phyloP scores from a whole-genome alignment of 2,888 invertebrate genomes.

The Bedellia somnulentella region DNA sequence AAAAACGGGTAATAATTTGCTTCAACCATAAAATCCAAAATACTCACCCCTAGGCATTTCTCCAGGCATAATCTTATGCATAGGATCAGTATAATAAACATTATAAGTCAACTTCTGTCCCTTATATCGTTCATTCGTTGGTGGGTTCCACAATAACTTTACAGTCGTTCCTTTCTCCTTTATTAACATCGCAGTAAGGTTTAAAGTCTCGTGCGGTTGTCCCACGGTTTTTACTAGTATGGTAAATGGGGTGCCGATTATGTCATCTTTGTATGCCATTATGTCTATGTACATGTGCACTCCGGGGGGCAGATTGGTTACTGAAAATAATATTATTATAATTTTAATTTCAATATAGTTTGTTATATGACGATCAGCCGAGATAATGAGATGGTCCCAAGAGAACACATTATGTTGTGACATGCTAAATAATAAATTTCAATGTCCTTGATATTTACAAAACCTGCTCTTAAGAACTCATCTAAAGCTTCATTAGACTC shows the following conservation, averaged over 20 bases:
- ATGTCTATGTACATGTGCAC: slow-evolving; percentile 58
- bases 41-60: slow-evolving; percentile 63
- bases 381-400: no score
- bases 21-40: no score
- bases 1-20: no score
- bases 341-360: not conserved
- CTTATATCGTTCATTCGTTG: slow-evolving; percentile 54
- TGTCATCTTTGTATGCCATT: slow-evolving; percentile 60
- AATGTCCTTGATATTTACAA: no score
- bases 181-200: slow-evolving; percentile 45
- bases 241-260: slow-evolving; percentile 54
- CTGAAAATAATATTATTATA: slow-evolving; percentile 23
- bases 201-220: slow-evolving; percentile 46
- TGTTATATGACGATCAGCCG: slow-evolving; percentile 9
- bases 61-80: slow-evolving; percentile 23
- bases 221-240: slow-evolving; percentile 51
- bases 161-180: slow-evolving; percentile 64
- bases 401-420: no score
- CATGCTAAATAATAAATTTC: no score
- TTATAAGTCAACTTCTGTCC: slow-evolving; percentile 60
- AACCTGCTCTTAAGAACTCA: no score
- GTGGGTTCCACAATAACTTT: slow-evolving; percentile 67
- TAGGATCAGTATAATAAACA: slow-evolving; percentile 67
- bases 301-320: slow-evolving; percentile 57
- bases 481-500: no score